Evolutionary conservation across 2,113 vertebrate genomes (phyloP).

Genomic region (Anguilla rostrata): DNA sequence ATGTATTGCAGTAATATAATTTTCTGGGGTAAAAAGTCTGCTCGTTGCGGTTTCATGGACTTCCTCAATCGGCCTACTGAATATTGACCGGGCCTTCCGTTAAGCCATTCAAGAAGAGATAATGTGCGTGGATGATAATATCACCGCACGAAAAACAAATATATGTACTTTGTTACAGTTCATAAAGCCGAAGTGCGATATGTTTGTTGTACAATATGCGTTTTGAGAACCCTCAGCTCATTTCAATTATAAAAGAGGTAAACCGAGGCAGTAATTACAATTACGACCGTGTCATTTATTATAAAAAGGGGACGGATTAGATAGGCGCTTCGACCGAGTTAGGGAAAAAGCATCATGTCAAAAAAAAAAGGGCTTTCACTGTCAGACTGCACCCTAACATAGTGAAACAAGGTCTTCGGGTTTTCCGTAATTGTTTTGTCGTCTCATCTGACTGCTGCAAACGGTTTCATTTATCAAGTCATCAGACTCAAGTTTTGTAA

Average conservation of each 20-base stretch:
- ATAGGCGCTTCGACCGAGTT: background rate
- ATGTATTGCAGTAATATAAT: background rate
- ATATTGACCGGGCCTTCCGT: slow-evolving; percentile 2
- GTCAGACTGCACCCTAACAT: background rate
- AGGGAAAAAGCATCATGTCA: background rate
- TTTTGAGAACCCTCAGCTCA: background rate
- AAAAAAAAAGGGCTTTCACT: background rate
- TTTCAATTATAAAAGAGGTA: slow-evolving; percentile 8
- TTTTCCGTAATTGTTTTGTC: background rate
- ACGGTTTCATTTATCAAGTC: slow-evolving; percentile 1
- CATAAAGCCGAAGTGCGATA: background rate
- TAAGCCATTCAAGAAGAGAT: slow-evolving; percentile 14
- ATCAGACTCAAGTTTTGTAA: background rate
- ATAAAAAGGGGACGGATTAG: background rate
- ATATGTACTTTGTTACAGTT: slow-evolving; percentile 6
- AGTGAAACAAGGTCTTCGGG: background rate
- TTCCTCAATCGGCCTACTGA: background rate
- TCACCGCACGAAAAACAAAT: slow-evolving; percentile 17
- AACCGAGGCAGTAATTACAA: slow-evolving; percentile 10
- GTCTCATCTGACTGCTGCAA: background rate
- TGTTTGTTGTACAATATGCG: background rate
- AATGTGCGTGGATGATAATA: background rate
- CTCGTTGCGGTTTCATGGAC: background rate
- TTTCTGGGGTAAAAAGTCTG: background rate
- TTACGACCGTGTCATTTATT: background rate